Evolutionary conservation across 2,113 vertebrate species (phyloP).

Genomic region (Egretta garzetta): DNA sequence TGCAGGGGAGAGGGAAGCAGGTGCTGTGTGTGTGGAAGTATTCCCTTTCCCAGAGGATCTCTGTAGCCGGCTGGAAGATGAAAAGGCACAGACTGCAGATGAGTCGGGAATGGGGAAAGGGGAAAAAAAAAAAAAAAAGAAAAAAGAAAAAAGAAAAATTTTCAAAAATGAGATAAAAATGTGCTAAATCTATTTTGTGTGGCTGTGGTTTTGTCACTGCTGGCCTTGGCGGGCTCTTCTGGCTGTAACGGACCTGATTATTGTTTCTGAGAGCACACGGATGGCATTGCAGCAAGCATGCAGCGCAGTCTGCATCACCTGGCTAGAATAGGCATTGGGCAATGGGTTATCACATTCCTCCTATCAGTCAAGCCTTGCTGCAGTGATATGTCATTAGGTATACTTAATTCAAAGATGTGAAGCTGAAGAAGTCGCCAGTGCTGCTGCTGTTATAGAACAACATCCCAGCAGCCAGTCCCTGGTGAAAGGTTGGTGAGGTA

Average conservation of each 20-base stretch:
- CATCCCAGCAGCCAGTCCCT: not conserved
- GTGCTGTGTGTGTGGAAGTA: not conserved
- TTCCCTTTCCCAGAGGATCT: constrained; percentile 26
- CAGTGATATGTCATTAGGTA: not conserved
- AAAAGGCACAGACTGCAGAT: not conserved
- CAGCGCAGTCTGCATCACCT: not conserved
- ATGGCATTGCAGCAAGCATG: not conserved
- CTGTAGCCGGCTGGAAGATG: not conserved
- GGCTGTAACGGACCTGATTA: not conserved
- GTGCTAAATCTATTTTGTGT: not conserved
- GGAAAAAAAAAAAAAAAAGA: not conserved
- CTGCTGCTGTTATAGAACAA: not conserved
- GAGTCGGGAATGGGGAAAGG: not conserved
- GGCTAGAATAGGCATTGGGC: not conserved
- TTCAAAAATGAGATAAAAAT: not conserved
- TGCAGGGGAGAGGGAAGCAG: not conserved
- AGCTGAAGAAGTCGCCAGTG: not conserved
- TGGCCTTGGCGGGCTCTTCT: not conserved
- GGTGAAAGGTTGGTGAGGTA: not conserved
- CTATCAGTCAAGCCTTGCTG: not conserved
- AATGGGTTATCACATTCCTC: not conserved
- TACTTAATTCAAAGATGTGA: not conserved
- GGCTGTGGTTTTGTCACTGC: not conserved
- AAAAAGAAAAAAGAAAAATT: not conserved
- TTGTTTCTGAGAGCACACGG: not conserved